Evolutionary conservation across 1,140 invertebrate species (phyloP).

Genomic region (Drosophila erecta): DNA sequence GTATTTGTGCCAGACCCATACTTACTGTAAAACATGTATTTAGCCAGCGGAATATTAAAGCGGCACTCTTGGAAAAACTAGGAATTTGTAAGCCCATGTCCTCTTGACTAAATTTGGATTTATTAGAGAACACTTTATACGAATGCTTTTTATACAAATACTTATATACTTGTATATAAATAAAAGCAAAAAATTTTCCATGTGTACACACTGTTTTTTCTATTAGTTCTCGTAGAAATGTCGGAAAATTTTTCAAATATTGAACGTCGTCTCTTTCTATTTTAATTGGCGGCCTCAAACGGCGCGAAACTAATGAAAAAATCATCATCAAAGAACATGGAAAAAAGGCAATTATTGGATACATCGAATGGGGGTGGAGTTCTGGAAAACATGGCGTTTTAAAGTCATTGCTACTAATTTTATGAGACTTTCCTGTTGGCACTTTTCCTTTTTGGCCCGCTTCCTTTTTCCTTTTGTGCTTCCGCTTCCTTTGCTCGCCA

Average conservation of each 20-base stretch:
- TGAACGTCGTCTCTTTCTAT: constrained; percentile 18
- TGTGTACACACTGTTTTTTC: background rate
- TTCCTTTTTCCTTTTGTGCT: constrained; percentile 15
- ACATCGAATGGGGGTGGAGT: constrained; percentile 12
- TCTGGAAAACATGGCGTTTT: constrained; percentile 63
- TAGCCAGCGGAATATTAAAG: background rate
- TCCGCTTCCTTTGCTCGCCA: constrained; percentile 52
- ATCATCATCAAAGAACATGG: constrained; percentile 52
- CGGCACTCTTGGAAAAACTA: background rate
- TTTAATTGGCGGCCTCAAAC: constrained; percentile 71
- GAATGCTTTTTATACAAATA: too few relatives aligned
- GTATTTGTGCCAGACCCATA: background rate
- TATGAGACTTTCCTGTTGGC: constrained; percentile 60
- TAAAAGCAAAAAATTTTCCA: background rate
- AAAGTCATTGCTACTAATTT: constrained; percentile 79
- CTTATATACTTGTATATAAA: background rate
- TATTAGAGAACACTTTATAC: too few relatives aligned
- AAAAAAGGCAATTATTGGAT: constrained; percentile 25
- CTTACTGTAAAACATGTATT: background rate
- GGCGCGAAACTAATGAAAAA: constrained; percentile 75
- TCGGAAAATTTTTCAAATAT: constrained; percentile 45
- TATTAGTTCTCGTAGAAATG: constrained; percentile 18
- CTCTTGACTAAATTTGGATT: too few relatives aligned
- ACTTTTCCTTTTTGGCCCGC: constrained; percentile 45
- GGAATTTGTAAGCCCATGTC: too few relatives aligned